Evolutionary conservation across 2,797 vertebrate species (phyloP).

Genomic region (Micromesistius poutassou): DNA sequence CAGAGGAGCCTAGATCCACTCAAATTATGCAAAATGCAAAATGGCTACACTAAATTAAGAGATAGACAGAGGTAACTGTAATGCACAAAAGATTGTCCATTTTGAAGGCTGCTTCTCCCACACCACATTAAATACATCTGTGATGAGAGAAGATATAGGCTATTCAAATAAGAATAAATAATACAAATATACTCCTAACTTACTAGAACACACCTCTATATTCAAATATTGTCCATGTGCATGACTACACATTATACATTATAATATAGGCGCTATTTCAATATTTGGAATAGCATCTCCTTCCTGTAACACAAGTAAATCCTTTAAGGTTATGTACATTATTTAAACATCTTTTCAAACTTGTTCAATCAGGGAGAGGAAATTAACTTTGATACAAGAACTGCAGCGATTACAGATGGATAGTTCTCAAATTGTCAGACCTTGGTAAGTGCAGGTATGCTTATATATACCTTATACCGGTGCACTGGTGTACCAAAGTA

Average conservation of each 20-base stretch:
- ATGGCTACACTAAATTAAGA: background rate
- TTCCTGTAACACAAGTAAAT: background rate
- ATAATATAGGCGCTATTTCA: background rate
- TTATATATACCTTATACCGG: background rate
- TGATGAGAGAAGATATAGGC: background rate
- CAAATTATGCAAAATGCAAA: too few species aligned
- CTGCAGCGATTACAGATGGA: background rate
- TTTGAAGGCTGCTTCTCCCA: background rate
- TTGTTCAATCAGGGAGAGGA: background rate
- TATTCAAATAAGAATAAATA: background rate
- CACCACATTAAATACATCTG: background rate
- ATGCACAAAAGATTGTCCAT: background rate
- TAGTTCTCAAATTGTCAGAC: too few species aligned
- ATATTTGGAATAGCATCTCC: background rate
- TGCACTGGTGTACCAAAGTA: background rate
- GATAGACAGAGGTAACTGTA: background rate
- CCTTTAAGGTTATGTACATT: background rate
- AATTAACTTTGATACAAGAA: background rate
- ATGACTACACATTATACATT: background rate
- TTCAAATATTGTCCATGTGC: background rate
- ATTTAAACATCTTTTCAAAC: background rate
- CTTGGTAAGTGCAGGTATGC: too few species aligned
- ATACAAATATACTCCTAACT: background rate
- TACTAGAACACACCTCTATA: background rate
- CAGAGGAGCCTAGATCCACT: background rate